phyloP scores from a whole-genome alignment of 2,113 vertebrate species.

The Aegithalos caudatus region DNA sequence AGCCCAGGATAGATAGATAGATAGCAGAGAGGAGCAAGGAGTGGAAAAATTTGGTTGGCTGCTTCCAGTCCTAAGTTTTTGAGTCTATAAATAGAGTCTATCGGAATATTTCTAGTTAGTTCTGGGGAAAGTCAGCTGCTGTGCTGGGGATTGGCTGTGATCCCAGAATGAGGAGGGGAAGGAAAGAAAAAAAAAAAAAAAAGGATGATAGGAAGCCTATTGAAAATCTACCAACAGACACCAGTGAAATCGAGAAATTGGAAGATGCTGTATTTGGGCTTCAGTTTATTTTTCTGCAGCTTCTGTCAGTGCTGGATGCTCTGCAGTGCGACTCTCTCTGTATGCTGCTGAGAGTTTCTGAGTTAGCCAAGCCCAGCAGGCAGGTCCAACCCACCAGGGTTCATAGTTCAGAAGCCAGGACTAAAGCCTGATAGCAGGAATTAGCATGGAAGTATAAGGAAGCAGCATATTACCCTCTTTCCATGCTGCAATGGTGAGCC shows the following conservation, averaged over 20 bases:
- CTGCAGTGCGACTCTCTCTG: neutral
- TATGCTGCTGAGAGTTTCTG: neutral
- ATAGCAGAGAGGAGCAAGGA: constrained; percentile 12
- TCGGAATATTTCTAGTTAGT: constrained; percentile 69
- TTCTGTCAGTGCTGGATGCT: neutral
- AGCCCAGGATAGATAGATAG: neutral
- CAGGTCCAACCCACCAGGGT: neutral
- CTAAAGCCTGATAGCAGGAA: neutral
- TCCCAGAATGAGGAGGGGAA: constrained; percentile 57
- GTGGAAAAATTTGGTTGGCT: constrained; percentile 65
- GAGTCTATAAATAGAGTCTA: constrained; percentile 64
- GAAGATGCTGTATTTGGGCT: neutral
- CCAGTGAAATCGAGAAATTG: constrained; percentile 11
- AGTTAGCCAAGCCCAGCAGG: neutral
- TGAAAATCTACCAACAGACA: constrained; percentile 58
- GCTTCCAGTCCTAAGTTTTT: constrained; percentile 60
- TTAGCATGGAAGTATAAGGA: neutral
- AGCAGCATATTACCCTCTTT: neutral
- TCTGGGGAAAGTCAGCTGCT: constrained; percentile 66
- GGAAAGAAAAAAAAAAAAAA: neutral
- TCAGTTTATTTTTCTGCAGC: constrained; percentile 8
- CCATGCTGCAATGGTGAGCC: neutral
- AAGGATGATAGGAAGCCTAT: constrained; percentile 48
- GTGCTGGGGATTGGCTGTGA: constrained; percentile 61
- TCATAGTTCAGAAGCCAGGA: neutral